Percentiles rank a stretch among this genome's conserved stretches.
These are phyloP conservation scores for Aix galericulata DNA, from an alignment of 2,113 vertebrate species.

Conservation along the genomic window DNA sequence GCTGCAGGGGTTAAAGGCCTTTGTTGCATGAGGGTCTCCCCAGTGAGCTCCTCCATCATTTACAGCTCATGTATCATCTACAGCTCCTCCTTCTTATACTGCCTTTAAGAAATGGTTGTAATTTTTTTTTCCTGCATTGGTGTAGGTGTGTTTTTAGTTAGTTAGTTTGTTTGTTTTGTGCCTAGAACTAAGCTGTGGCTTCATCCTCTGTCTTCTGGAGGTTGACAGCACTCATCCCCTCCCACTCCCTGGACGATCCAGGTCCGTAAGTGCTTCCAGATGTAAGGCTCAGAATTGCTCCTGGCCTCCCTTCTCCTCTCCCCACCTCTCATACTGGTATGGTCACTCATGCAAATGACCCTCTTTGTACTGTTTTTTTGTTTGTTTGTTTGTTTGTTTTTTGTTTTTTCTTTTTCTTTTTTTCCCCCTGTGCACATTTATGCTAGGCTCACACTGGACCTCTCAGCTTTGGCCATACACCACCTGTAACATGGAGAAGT, in stretches of 20 bases:
- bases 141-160: neutral
- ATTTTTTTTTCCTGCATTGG: neutral
- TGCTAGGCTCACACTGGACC: neutral
- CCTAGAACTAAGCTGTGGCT: neutral
- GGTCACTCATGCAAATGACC: neutral
- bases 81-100: no score
- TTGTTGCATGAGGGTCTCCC: neutral
- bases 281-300: neutral
- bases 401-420: neutral
- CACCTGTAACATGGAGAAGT: neutral
- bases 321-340: fast-evolving
- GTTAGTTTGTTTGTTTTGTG: neutral
- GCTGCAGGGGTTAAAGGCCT: neutral
- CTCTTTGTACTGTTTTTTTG: neutral
- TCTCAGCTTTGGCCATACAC: neutral
- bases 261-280: neutral
- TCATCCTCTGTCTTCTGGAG: neutral
- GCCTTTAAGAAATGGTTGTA: neutral
- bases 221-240: neutral
- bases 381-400: neutral
- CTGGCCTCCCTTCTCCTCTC: neutral
- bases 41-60: neutral
- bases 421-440: neutral
- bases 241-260: neutral
- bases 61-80: no score